These are phyloP conservation scores for Metellina segmentata DNA, from an alignment of 2,888 invertebrate species.

Conservation along the genomic window DNA sequence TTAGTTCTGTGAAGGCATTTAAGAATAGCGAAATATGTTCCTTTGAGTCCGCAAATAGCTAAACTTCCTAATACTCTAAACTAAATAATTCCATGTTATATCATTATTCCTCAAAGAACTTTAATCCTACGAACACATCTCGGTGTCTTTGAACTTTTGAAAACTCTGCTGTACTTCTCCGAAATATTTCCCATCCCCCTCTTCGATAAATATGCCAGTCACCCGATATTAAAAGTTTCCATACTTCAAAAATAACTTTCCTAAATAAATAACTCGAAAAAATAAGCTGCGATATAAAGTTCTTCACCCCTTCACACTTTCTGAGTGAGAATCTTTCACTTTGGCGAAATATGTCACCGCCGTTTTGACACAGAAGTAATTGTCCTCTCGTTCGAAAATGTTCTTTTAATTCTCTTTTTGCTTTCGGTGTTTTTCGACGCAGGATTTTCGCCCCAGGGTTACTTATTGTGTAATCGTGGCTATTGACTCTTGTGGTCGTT, in stretches of 20 bases:
- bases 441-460: slow-evolving; percentile 3
- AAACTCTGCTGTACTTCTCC: not conserved
- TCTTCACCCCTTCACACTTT: not conserved
- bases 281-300: not conserved
- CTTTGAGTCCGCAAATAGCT: no score
- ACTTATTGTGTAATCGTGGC: not conserved
- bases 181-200: not conserved
- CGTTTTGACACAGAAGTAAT: slow-evolving; percentile 37
- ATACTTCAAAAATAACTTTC: not conserved
- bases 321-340: not conserved
- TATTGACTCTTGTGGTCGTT: not conserved
- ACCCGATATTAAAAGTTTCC: not conserved
- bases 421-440: not conserved
- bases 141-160: not conserved
- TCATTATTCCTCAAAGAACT: not conserved
- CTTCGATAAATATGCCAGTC: not conserved
- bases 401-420: slow-evolving; percentile 8
- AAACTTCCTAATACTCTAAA: no score
- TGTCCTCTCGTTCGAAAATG: not conserved
- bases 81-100: no score
- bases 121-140: not conserved
- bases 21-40: no score
- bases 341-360: not conserved
- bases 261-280: not conserved
- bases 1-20: no score